Percentiles rank a stretch among this genome's conserved stretches.
These are phyloP conservation scores for Eulemur coronatus DNA, from an alignment of 2,797 vertebrate species.

Conservation along the genomic window DNA sequence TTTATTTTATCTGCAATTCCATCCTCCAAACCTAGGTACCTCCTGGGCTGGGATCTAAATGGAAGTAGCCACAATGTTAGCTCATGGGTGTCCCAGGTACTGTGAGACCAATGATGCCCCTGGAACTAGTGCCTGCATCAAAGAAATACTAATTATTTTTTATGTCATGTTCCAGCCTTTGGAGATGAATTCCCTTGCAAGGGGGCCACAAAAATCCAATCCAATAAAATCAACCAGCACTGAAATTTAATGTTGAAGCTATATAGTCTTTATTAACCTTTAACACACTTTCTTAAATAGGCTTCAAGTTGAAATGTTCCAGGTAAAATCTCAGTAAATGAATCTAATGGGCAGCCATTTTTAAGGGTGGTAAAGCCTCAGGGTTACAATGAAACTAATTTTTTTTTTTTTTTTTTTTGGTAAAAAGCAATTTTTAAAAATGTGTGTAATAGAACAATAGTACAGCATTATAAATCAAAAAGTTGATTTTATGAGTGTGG, in stretches of 20 bases:
- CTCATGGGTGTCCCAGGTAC: neutral
- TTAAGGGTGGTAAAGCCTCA: neutral
- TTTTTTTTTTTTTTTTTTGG: neutral
- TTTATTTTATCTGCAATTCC: neutral
- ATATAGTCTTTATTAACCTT: slow-evolving; percentile 47
- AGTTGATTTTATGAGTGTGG: neutral
- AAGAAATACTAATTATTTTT: slow-evolving; percentile 20
- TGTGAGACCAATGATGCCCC: neutral
- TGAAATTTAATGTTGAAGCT: slow-evolving; percentile 53
- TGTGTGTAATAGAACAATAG: neutral
- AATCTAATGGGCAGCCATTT: neutral
- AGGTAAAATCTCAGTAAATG: neutral
- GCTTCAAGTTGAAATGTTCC: slow-evolving; percentile 4
- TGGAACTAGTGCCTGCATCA: neutral
- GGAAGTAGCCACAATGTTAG: neutral
- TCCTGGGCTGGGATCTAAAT: neutral
- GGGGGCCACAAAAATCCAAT: slow-evolving; percentile 10
- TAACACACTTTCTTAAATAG: slow-evolving; percentile 52
- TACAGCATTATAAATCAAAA: neutral
- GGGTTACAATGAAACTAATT: neutral
- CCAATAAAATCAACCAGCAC: slow-evolving; percentile 33
- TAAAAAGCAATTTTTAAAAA: neutral
- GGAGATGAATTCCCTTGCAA: slow-evolving; percentile 36
- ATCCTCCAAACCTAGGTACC: neutral
- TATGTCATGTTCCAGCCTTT: neutral